Evolutionary conservation across 2,113 vertebrate species (phyloP).

Genomic region (Stercorarius parasiticus): DNA sequence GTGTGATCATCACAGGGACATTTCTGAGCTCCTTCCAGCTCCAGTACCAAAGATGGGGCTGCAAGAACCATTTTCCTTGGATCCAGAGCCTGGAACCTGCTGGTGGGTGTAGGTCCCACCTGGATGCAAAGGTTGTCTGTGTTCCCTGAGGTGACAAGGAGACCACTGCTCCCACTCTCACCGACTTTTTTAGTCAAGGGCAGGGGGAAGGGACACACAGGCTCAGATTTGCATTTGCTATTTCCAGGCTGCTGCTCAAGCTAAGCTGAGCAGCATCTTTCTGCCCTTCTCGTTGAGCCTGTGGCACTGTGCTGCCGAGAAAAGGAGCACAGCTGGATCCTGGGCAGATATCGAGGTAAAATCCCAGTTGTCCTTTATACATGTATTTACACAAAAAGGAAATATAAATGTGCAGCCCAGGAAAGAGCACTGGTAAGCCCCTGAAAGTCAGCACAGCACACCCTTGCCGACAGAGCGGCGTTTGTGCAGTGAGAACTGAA

Average conservation of each 20-base stretch:
- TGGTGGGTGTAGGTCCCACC: not conserved
- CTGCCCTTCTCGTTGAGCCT: not conserved
- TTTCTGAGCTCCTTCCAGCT: not conserved
- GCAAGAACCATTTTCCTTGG: not conserved
- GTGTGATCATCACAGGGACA: not conserved
- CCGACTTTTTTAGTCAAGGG: not conserved
- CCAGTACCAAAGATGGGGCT: not conserved
- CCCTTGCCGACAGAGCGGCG: rapidly evolving
- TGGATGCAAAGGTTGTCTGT: not conserved
- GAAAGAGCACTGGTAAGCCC: not conserved
- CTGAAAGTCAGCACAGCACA: not conserved
- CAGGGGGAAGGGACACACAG: not conserved
- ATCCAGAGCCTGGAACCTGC: not conserved
- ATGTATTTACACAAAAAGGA: not conserved
- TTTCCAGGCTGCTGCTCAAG: not conserved
- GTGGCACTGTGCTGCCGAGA: not conserved
- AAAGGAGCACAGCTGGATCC: not conserved
- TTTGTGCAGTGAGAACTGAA: not conserved
- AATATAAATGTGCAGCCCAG: not conserved
- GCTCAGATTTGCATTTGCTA: rapidly evolving
- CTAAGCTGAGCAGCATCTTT: not conserved
- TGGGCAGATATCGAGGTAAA: not conserved
- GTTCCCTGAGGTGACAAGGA: not conserved
- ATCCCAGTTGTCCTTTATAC: not conserved
- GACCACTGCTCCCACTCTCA: not conserved